Percentiles rank a stretch among this genome's conserved stretches.
phyloP scores from a whole-genome alignment of 2,797 vertebrate genomes.

The Eidolon dupreanum region DNA sequence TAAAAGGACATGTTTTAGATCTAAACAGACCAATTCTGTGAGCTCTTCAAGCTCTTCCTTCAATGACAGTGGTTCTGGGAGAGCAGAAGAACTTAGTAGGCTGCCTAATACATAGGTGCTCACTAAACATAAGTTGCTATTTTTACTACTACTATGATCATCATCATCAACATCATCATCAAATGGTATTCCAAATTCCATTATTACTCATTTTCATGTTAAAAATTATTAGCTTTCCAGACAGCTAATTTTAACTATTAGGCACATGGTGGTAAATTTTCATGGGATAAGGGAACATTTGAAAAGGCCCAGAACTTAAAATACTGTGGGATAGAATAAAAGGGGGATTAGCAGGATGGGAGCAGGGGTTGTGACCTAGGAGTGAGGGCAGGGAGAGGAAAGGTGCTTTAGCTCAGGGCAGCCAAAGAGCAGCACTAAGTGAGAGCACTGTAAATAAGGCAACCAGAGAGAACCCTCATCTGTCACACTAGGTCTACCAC shows the following conservation, averaged over 20 bases:
- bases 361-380: background rate
- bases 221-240: background rate
- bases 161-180: background rate
- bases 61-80: background rate
- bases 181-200: background rate
- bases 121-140: background rate
- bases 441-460: background rate
- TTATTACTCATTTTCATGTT: background rate
- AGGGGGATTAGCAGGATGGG: background rate
- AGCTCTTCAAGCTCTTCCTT: background rate
- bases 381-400: background rate
- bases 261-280: background rate
- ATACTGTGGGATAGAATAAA: background rate
- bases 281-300: background rate
- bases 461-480: background rate
- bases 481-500: background rate
- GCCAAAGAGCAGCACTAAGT: background rate
- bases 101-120: background rate
- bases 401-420: background rate
- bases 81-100: background rate
- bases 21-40: background rate
- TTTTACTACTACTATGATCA: background rate
- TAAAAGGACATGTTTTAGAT: background rate
- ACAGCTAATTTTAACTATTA: background rate
- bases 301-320: background rate